A percentile compares a stretch with the other conserved stretches of the same genome.
Conservation (phyloP, 2,888 invertebrate genomes). For the Atethmia centrago region DNA sequence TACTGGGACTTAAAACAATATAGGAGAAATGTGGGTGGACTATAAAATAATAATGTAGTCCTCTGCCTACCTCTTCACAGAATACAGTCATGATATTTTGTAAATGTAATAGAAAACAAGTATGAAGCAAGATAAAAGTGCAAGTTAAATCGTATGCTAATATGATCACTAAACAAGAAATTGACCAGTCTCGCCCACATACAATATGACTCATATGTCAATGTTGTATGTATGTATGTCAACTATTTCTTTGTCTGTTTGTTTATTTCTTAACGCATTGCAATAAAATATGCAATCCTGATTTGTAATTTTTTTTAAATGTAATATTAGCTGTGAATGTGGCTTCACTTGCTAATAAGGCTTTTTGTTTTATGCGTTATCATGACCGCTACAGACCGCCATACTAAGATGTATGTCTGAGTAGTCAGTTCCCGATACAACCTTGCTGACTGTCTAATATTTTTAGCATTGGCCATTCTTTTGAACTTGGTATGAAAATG, state of each 20-base stretch:
- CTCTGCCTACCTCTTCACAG: too few species aligned
- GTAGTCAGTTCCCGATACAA: background rate
- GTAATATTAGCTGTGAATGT: slow-evolving; percentile 4
- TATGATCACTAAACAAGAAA: slow-evolving; percentile 21
- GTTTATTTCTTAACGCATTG: slow-evolving; percentile 62
- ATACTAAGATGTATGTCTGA: background rate
- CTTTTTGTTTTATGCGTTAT: background rate
- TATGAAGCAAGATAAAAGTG: slow-evolving; percentile 37
- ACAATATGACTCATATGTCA: slow-evolving; percentile 61
- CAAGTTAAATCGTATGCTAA: slow-evolving; percentile 14
- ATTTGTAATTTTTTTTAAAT: slow-evolving; percentile 36
- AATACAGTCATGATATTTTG: background rate
- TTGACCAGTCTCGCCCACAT: slow-evolving; percentile 52
- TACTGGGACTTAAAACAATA: too few species aligned
- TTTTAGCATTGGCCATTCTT: background rate
- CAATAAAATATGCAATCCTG: slow-evolving; percentile 43
- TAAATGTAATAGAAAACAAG: slow-evolving; percentile 1
- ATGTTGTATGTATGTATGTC: slow-evolving; percentile 40
- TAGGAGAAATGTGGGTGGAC: too few species aligned
- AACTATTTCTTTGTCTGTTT: slow-evolving; percentile 64
- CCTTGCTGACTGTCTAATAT: background rate
- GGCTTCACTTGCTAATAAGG: background rate
- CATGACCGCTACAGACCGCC: background rate
- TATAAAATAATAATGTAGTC: background rate
- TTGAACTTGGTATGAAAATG: too few species aligned